A percentile compares a stretch with the other conserved stretches of the same genome.
phyloP scores from a whole-genome alignment of 53 echinoderm and acorn worm species.

The Mesocentrotus franciscanus region DNA sequence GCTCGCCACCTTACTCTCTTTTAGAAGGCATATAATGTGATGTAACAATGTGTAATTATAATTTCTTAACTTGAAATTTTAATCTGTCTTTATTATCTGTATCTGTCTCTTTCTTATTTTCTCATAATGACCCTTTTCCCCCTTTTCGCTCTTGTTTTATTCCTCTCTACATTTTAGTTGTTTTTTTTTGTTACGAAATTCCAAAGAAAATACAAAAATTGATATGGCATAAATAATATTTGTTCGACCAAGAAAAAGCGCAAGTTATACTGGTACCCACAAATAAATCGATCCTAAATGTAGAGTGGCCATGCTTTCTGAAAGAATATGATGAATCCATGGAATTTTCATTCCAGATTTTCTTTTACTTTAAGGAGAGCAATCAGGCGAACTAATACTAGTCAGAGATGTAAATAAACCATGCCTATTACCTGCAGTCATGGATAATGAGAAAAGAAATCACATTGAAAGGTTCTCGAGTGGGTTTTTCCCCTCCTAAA shows the following conservation, averaged over 20 bases:
- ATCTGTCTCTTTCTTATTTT: no score
- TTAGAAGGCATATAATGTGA: no score
- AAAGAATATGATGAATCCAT: not conserved
- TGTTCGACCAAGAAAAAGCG: no score
- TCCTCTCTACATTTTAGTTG: not conserved
- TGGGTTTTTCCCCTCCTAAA: conserved; percentile 27
- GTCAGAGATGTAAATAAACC: conserved; percentile 6
- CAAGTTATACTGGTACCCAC: not conserved
- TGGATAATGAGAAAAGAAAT: conserved; percentile 40
- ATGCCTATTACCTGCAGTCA: not conserved
- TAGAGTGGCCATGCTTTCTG: not conserved
- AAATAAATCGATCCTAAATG: not conserved
- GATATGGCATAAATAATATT: no score
- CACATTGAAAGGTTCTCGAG: not conserved
- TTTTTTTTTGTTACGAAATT: not conserved
- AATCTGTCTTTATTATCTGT: no score
- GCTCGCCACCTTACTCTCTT: no score
- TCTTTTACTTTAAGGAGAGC: not conserved
- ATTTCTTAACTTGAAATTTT: no score
- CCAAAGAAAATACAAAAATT: no score
- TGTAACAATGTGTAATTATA: no score
- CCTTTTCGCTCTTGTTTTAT: no score
- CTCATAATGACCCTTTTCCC: no score
- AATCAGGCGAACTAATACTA: not conserved
- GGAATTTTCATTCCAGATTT: not conserved